Conservation (phyloP, 1,140 invertebrate genomes). For the Drosophila kikkawai region DNA sequence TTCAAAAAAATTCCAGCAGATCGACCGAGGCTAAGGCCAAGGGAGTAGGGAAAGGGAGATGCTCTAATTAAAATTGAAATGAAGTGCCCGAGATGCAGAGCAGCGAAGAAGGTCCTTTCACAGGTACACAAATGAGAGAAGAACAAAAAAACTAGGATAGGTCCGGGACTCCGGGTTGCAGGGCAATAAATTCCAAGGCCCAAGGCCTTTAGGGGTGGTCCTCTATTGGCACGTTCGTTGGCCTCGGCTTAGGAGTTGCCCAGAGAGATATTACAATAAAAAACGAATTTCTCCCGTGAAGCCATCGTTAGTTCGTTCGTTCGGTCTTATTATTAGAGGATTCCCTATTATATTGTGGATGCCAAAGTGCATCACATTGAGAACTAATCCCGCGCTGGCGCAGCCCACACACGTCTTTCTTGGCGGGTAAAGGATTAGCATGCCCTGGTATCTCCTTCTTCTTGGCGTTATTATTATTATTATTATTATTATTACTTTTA, state of each 20-base stretch:
- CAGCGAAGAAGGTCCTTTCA: constrained; percentile 59
- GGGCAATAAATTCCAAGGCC: constrained; percentile 64
- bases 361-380: constrained; percentile 59
- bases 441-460: constrained; percentile 7
- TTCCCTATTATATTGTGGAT: constrained; percentile 41
- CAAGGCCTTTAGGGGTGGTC: constrained; percentile 63
- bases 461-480: constrained; percentile 1
- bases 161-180: not conserved
- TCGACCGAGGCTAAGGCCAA: constrained; percentile 7
- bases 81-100: constrained; percentile 63
- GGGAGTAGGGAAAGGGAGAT: constrained; percentile 8
- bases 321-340: constrained; percentile 18
- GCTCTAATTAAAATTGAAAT: constrained; percentile 83
- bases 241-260: constrained; percentile 23
- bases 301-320: not conserved
- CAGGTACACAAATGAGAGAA: constrained; percentile 20
- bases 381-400: constrained; percentile 67
- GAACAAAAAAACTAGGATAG: not conserved
- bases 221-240: constrained; percentile 71
- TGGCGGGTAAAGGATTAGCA: constrained; percentile 68
- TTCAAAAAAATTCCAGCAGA: constrained; percentile 37
- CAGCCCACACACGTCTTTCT: constrained; percentile 75
- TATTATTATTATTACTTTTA: constrained; percentile 49
- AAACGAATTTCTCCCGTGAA: constrained; percentile 59
- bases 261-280: constrained; percentile 70